Evolutionary conservation across 2,888 invertebrate species (phyloP).

Genomic region (Macaria liturata): DNA sequence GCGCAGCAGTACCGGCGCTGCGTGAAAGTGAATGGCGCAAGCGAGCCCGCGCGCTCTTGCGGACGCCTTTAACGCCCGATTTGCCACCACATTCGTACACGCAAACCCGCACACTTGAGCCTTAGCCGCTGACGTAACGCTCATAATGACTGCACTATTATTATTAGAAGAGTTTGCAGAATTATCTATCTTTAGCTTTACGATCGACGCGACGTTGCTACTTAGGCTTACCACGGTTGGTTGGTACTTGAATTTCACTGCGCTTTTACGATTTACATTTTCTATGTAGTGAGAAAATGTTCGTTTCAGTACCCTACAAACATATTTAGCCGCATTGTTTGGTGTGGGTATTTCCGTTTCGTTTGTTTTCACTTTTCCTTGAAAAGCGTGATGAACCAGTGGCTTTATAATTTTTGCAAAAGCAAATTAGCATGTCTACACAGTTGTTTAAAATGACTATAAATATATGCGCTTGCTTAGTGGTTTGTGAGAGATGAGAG

Average conservation of each 20-base stretch:
- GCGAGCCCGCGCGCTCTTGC: conserved; percentile 54
- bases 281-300: no score
- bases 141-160: conserved; percentile 34
- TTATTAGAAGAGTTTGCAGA: conserved; percentile 40
- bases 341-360: no score
- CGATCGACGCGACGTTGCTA: background rate
- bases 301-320: no score
- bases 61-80: conserved; percentile 68
- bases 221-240: background rate
- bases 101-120: conserved; percentile 53
- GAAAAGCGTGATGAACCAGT: no score
- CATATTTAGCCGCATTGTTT: no score
- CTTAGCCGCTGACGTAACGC: conserved; percentile 50
- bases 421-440: no score
- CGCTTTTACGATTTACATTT: conserved; percentile 9
- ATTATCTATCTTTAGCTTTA: conserved; percentile 21
- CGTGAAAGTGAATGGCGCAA: conserved; percentile 81
- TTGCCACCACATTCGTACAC: conserved; percentile 65
- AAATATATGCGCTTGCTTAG: background rate
- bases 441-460: no score
- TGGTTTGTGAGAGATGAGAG: conserved; percentile 16
- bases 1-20: conserved; percentile 48
- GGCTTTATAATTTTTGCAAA: no score
- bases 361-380: no score
- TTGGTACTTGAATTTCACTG: background rate